A percentile compares a stretch with the other conserved stretches of the same genome.
phyloP scores from a whole-genome alignment of 2,888 invertebrate genomes.

The Archips crataeganus region DNA sequence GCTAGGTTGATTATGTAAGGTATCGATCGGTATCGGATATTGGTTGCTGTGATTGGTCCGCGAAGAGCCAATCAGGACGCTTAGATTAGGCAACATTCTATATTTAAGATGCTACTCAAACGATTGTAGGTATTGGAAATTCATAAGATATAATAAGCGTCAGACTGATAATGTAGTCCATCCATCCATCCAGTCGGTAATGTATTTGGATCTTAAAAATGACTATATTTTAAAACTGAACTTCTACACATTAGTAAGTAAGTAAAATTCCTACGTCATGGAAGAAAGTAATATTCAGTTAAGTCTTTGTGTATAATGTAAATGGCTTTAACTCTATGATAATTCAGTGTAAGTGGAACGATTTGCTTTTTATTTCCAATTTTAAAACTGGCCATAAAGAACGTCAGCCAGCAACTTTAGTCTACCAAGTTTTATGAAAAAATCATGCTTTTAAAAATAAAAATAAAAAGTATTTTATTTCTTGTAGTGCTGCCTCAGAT shows the following conservation, averaged over 20 bases:
- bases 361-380: background rate
- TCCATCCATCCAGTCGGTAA: no score
- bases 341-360: background rate
- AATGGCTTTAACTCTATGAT: no score
- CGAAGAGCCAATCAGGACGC: conserved; percentile 60
- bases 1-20: conserved; percentile 56
- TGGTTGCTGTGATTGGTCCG: conserved; percentile 63
- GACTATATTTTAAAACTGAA: background rate
- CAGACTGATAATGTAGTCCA: background rate
- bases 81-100: conserved; percentile 12
- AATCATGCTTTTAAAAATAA: conserved; percentile 1
- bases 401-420: background rate
- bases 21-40: conserved; percentile 65
- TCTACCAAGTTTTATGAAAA: conserved; percentile 1
- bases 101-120: background rate
- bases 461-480: conserved; percentile 11
- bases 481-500: conserved; percentile 6
- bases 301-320: no score
- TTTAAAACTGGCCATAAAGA: background rate
- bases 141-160: background rate
- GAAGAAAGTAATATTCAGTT: background rate
- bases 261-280: background rate
- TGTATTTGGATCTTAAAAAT: background rate
- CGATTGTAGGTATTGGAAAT: background rate
- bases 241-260: background rate